phyloP scores from a whole-genome alignment of 2,113 vertebrate genomes.

The Romanogobio albipinnatus region DNA sequence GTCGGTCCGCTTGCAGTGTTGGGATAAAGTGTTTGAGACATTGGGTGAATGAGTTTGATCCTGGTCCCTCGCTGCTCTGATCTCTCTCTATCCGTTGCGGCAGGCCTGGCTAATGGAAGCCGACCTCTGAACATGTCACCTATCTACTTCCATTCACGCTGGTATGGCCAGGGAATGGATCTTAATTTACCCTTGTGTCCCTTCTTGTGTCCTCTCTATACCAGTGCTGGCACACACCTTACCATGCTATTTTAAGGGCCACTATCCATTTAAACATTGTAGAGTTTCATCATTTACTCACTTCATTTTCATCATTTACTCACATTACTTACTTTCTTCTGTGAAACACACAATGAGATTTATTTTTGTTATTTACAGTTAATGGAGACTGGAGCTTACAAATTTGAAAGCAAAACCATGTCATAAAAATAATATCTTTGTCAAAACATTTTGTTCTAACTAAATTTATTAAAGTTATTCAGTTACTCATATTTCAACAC shows the following conservation, averaged over 20 bases:
- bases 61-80: constrained; percentile 32
- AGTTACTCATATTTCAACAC: background rate
- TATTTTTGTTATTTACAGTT: background rate
- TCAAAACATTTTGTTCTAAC: no score
- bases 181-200: constrained; percentile 68
- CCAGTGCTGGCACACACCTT: background rate
- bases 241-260: constrained; percentile 13
- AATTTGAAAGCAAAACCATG: background rate
- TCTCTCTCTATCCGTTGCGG: constrained; percentile 62
- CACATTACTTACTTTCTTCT: background rate
- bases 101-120: constrained; percentile 69
- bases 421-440: background rate
- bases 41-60: constrained; percentile 45
- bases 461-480: background rate
- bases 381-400: background rate
- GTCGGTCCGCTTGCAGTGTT: background rate
- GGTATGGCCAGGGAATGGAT: constrained; percentile 68
- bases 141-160: constrained; percentile 62
- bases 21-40: constrained; percentile 41
- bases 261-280: background rate
- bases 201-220: constrained; percentile 44
- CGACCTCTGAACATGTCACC: constrained; percentile 68
- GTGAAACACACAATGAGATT: background rate
- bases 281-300: background rate
- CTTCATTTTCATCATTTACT: no score